phyloP scores from a whole-genome alignment of 2,113 vertebrate species.

The Coregonus clupeaformis region DNA sequence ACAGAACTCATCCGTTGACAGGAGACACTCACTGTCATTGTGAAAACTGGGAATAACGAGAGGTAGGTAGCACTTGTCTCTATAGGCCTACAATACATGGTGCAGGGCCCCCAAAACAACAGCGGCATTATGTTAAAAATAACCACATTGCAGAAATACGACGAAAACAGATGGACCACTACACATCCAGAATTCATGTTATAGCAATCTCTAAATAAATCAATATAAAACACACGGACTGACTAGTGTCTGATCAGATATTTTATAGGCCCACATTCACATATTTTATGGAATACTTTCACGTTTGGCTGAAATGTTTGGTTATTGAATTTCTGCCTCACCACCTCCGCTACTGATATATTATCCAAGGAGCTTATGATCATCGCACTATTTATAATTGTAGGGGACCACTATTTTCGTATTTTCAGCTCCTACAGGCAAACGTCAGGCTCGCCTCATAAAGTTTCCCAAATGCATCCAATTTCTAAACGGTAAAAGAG shows the following conservation, averaged over 20 bases:
- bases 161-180: not conserved
- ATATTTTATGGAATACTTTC: constrained; percentile 17
- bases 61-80: not conserved
- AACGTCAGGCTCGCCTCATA: constrained; percentile 67
- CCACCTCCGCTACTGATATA: constrained; percentile 31
- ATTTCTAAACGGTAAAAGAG: constrained; percentile 70
- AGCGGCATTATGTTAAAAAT: too few relatives aligned
- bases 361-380: constrained; percentile 43
- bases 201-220: not conserved
- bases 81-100: not conserved
- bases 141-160: not conserved
- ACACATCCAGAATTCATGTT: not conserved
- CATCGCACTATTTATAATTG: constrained; percentile 50
- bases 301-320: constrained; percentile 14
- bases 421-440: constrained; percentile 53
- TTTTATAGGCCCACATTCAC: constrained; percentile 3
- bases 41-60: not conserved
- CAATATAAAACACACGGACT: not conserved
- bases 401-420: constrained; percentile 31
- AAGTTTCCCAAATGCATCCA: constrained; percentile 75
- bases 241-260: not conserved
- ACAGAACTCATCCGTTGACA: not conserved
- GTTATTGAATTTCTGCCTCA: not conserved
- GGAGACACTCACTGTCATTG: too few relatives aligned
- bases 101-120: too few relatives aligned